Evolutionary conservation across 2,113 vertebrate species (phyloP).

Genomic region (Hassar affinis): DNA sequence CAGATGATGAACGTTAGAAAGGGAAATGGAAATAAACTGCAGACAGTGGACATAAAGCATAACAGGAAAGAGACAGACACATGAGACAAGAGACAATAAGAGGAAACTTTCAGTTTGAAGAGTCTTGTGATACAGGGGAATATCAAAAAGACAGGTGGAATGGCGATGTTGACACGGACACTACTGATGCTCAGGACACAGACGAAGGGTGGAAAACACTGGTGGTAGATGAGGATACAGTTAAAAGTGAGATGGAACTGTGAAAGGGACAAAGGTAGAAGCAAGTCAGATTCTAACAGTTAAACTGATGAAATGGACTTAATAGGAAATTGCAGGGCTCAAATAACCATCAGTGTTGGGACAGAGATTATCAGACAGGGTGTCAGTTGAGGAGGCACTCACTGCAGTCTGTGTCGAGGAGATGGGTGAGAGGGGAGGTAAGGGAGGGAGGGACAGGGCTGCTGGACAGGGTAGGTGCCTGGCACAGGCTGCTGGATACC

Average conservation of each 20-base stretch:
- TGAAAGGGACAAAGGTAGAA: background rate
- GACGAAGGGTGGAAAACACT: background rate
- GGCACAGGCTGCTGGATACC: slow-evolving; percentile 84
- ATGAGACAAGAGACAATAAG: slow-evolving; percentile 1
- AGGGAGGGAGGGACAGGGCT: slow-evolving; percentile 81
- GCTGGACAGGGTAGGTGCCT: slow-evolving; percentile 71
- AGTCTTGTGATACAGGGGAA: background rate
- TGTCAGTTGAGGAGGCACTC: slow-evolving; percentile 64
- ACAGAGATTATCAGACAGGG: background rate
- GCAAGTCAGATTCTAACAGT: background rate
- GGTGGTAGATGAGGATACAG: background rate
- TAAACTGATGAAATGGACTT: background rate
- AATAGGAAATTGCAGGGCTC: background rate
- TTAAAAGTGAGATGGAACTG: background rate
- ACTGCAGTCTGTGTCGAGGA: slow-evolving; percentile 88
- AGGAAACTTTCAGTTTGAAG: slow-evolving; percentile 6
- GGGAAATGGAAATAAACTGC: background rate
- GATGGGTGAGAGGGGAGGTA: slow-evolving; percentile 75
- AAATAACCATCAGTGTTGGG: background rate
- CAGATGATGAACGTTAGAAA: slow-evolving; percentile 38
- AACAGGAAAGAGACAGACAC: slow-evolving; percentile 25
- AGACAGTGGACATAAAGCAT: slow-evolving; percentile 17
- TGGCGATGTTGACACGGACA: background rate
- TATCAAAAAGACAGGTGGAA: slow-evolving; percentile 12
- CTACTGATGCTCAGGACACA: background rate